Base-by-base conservation (phyloP, 1,140 invertebrate genomes). In the Drosophila pallidifrons region DNA sequence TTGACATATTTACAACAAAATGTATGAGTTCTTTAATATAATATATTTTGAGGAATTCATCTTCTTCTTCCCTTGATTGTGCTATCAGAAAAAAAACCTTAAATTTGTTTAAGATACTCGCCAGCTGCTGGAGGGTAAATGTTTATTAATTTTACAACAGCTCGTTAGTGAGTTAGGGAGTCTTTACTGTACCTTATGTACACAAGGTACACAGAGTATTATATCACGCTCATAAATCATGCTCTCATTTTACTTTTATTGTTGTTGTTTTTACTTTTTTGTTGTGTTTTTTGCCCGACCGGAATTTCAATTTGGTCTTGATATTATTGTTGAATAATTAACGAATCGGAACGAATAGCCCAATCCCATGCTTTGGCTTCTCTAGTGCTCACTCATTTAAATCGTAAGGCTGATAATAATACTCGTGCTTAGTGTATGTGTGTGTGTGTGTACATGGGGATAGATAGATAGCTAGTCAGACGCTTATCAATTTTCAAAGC, bases 251-350 rank as follows among this genome's bases (percentile, higher is more conserved):
- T 8, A 5, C n/a, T 61, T 25, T 28, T 32, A 3, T 6, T 32
- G 46, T 16, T 45, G 3, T n/a, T 46, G n/a, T 54, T 7, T 11
- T 13, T 32, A 15, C 15, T 16, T 35, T 35, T 15, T 30, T 47
- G 20, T 25, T 25, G 20, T 25, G 20, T 57, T 20, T 35, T 68
- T 66, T 25, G 20, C 28, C n/a, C 28, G 47, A 58, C 67, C 67
- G 46, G 58, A 57, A 75, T 58, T 59, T 65, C n/a, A 57, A 70
- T 58, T 47, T 61, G 30, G 13, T 57, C 41, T 76, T 66, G 55
- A 66, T 55, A 66, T 61, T 66, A 64, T 72, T 66, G 61, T 71
- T 59, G 69, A 75, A 75, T 65, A 75, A 65, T 71, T 75, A 75
- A 75, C 68, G 73, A 75, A 60, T 51, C 73, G 73, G 35, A 75